These are phyloP conservation scores for Lobophora halterata DNA, from an alignment of 2,888 invertebrate genomes.

Conservation along the genomic window DNA sequence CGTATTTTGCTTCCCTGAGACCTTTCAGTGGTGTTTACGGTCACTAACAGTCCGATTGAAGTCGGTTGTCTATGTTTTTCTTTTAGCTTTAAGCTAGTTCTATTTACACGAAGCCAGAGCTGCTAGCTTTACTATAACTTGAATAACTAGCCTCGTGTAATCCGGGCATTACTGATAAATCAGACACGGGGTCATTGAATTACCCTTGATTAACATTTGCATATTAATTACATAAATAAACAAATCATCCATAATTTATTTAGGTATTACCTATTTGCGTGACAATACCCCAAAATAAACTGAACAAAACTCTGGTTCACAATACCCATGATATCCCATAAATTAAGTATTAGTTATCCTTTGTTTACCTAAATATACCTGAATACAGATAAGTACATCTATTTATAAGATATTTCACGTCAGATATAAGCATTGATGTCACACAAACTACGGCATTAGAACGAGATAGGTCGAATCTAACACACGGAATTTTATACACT, in stretches of 20 bases:
- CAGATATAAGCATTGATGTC: slow-evolving; percentile 35
- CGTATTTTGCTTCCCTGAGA: too few species aligned
- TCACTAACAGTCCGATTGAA: too few species aligned
- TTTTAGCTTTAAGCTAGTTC: too few species aligned
- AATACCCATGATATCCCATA: slow-evolving; percentile 22
- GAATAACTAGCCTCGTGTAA: too few species aligned
- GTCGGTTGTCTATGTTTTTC: too few species aligned
- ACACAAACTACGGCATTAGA: slow-evolving; percentile 25
- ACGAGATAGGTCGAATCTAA: slow-evolving; percentile 19
- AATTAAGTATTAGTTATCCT: slow-evolving; percentile 20
- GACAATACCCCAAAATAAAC: slow-evolving; percentile 25
- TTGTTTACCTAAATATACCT: slow-evolving; percentile 16
- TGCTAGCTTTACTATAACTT: too few species aligned
- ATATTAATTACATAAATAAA: slow-evolving; percentile 21
- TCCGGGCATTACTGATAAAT: slow-evolving; percentile 8
- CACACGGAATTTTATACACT: slow-evolving; percentile 16
- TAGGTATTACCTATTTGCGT: too few species aligned
- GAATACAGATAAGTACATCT: too few species aligned
- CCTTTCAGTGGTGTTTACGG: too few species aligned
- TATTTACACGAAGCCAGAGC: too few species aligned
- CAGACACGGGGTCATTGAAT: slow-evolving; percentile 7
- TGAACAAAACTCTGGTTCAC: slow-evolving; percentile 17
- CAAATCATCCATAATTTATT: slow-evolving; percentile 13
- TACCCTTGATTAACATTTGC: slow-evolving; percentile 12
- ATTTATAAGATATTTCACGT: slow-evolving; percentile 23